Evolutionary conservation across 2,797 vertebrate genomes (phyloP), one percentile per base, ranked within the genome.

Genomic region (Myotis findleyi): DNA sequence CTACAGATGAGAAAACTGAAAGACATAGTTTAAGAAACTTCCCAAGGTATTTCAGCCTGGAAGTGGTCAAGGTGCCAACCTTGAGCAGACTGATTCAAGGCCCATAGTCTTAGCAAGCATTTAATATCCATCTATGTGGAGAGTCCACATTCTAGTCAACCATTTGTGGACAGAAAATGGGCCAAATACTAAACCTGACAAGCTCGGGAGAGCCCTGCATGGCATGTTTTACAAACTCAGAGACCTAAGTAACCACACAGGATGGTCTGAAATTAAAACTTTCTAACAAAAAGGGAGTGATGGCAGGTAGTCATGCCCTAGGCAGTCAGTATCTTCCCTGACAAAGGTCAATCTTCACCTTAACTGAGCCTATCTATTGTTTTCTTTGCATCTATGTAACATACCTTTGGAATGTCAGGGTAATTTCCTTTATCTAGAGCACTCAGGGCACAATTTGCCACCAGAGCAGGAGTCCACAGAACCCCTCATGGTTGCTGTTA

Each of bases 1-100:
- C 62, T 81, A 85, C 55, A 51, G 2, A 55, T 47, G 49, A 92
- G 13, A n/a, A 90, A 92, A 94, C 51, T 57, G 49, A 96, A 72
- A 47, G 4, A 79, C 2, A 77, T 7, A 79, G 21, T 92, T 89
- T 68, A 87, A 80, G 38, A 85, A 91, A 30, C 1, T 89, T 62
- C 8, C 20, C 14, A 16, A 53, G 11, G 3, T 83, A 51, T 89
- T 96, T 53, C 25, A 77, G 81, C n/a, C 73, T 84, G 30, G n/a
- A 51, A 30, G 16, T 23, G 5, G 23, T 85, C 36, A 90, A 94
- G 4, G 57, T 36, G 0, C 20, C 80, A 73, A 76, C 7, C 8
- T 41, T 5, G 25, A 53, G 25, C 13, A 62, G 23, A 30, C 7
- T 55, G 33, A 66, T 33, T 7, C 51, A 38, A 86, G 20, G 18